phyloP scores from a whole-genome alignment of 2,113 vertebrate species.

The Pipa parva region DNA sequence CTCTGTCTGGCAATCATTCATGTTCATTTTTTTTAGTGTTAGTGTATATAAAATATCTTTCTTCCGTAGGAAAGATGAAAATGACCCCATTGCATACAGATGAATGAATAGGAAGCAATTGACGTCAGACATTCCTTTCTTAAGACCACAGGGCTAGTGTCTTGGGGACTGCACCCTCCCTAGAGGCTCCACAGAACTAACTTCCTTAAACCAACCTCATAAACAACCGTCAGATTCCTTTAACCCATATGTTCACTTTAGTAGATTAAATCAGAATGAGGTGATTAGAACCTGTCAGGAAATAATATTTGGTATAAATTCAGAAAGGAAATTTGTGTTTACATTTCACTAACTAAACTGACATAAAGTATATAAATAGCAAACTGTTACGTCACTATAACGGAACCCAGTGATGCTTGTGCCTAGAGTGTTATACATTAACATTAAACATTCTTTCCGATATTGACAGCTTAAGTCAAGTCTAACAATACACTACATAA shows the following conservation, averaged over 20 bases:
- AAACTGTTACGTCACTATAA: too few relatives aligned
- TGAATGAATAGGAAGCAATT: constrained; percentile 49
- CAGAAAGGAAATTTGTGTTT: too few relatives aligned
- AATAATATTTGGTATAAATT: too few relatives aligned
- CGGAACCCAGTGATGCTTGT: too few relatives aligned
- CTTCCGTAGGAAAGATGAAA: neutral
- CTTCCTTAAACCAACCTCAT: constrained; percentile 21
- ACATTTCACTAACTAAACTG: too few relatives aligned
- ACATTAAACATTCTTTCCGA: too few relatives aligned
- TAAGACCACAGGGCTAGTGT: constrained; percentile 46
- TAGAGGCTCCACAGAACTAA: constrained; percentile 20
- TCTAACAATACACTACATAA: too few relatives aligned
- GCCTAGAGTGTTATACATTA: too few relatives aligned
- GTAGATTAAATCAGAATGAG: neutral
- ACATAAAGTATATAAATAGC: too few relatives aligned
- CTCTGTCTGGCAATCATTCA: neutral
- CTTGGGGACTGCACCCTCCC: constrained; percentile 3
- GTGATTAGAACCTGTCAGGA: neutral
- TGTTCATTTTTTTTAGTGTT: neutral
- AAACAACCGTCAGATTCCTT: neutral
- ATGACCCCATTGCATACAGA: constrained; percentile 43
- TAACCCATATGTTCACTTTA: constrained; percentile 3
- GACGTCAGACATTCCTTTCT: constrained; percentile 60
- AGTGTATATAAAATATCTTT: neutral
- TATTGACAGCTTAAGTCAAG: too few relatives aligned